Conservation (phyloP, 37 sponge, comb jelly and placozoan species). For the Theonella swinhoei region DNA sequence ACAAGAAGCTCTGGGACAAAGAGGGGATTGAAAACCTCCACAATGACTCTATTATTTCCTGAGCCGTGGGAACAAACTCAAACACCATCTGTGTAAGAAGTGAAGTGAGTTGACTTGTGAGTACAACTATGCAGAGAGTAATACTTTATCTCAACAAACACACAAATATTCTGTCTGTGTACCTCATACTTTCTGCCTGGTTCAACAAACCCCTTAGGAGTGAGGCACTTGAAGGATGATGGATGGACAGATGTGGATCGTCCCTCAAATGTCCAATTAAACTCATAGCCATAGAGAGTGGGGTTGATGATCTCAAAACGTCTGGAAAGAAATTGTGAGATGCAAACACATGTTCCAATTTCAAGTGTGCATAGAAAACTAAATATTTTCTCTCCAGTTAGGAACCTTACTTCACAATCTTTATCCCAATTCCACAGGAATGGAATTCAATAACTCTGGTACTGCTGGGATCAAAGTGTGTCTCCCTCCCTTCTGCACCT, state of each 20-base stretch:
- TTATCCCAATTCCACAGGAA: constrained; percentile 79
- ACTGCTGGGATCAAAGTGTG: constrained; percentile 9
- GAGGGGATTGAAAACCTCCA: constrained; percentile 97
- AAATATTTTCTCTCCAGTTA: background rate
- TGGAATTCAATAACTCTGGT: constrained; percentile 90
- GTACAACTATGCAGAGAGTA: background rate
- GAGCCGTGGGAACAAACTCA: constrained; percentile 76
- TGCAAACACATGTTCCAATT: background rate
- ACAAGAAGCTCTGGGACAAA: constrained; percentile 77
- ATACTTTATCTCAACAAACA: background rate
- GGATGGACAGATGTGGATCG: background rate
- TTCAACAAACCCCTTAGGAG: constrained; percentile 62
- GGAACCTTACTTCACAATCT: constrained; percentile 43
- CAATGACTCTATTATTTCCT: constrained; percentile 74
- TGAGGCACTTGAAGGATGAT: constrained; percentile 71
- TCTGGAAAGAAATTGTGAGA: constrained; percentile 11
- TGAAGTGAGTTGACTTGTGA: background rate
- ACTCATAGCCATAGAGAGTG: constrained; percentile 81
- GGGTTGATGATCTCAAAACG: constrained; percentile 93
- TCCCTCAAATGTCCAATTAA: constrained; percentile 73
- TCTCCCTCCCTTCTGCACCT: constrained; percentile 18
- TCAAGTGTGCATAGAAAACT: background rate
- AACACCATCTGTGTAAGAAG: constrained; percentile 70
- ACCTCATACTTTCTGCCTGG: constrained; percentile 83
- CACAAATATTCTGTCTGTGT: background rate